Evolutionary conservation across 1,140 invertebrate genomes (phyloP), one percentile per base, ranked within the genome.

Genomic region (Aricia agestis): DNA sequence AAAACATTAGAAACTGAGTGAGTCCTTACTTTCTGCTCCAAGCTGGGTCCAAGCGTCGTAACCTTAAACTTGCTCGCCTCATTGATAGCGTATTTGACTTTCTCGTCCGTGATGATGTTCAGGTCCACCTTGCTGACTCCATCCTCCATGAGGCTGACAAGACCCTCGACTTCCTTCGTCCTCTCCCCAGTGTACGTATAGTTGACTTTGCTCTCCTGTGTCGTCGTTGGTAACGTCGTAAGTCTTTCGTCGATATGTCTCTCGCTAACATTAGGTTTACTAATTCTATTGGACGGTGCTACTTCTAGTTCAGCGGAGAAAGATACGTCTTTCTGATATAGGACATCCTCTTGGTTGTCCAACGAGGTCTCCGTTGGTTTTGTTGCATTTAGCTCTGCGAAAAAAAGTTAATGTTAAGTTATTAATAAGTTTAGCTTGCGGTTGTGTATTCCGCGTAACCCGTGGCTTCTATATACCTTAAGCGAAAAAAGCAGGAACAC

Each of bases 321-420:
- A 52, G 95, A 96, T 11, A 95, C 95, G 75, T 96, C 96, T 83
- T 96, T 96, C 92, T 96, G 95, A 84, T 97, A 97, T 19, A 97
- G 92, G 66, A 97, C 94, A 88, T 96, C 95, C 83, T 96, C 95
- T 78, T 93, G 93, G 67, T 93, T 93, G 70, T 93, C 92, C n/a
- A 92, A 83, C 59, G 87, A 85, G 72, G 89, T 92, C 74, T 94
- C 93, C 17, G 93, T 92, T 19, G 93, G 86, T 75, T 92, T 93
- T 41, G 95, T 96, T 70, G 94, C 93, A 84, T 96, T 96, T 72
- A 95, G 86, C 85, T 96, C 96, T 96, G 93, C 15, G 93, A 94
- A 81, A 79, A 73, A 57, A 66, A 11, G 25, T 59, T 15, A 42
- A 9, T 13, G 10, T 52, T 52, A 13, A 4, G 3, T 13, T 52